A percentile compares a stretch with the other conserved stretches of the same genome.
Conservation (phyloP, 2,797 vertebrate species). For the Peromyscus attwateri region DNA sequence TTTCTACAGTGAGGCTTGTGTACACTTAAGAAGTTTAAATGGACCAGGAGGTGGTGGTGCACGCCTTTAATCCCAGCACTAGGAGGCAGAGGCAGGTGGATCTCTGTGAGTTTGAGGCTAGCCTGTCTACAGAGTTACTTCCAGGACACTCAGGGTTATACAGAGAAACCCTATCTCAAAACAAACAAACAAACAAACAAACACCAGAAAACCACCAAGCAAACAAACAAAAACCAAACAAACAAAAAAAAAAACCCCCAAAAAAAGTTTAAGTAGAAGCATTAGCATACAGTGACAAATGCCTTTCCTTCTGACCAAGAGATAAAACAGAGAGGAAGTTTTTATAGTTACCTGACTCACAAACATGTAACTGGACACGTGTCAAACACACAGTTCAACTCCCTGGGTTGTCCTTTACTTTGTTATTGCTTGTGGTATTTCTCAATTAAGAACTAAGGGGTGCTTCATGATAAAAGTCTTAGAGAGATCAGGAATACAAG, state of each 20-base stretch:
- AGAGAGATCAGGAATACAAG: too few relatives aligned
- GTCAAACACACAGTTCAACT: neutral
- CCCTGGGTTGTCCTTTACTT: neutral
- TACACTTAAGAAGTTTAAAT: constrained; percentile 34
- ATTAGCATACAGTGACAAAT: neutral
- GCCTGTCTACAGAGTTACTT: neutral
- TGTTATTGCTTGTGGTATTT: neutral
- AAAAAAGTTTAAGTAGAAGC: constrained; percentile 48
- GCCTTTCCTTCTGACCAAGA: neutral
- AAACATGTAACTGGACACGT: constrained; percentile 23
- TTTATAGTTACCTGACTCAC: neutral
- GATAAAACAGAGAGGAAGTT: neutral
- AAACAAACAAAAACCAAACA: neutral
- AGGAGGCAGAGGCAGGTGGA: neutral
- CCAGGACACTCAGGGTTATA: neutral
- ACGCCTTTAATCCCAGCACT: neutral
- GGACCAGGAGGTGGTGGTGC: neutral
- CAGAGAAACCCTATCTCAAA: neutral
- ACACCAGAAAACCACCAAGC: neutral
- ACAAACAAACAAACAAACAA: neutral
- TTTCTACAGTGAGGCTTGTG: constrained; percentile 59
- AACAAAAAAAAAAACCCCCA: neutral
- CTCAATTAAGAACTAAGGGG: neutral
- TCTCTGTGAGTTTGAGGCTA: neutral
- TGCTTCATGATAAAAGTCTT: too few relatives aligned